Evolutionary conservation across 2,888 invertebrate species (phyloP).

Genomic region (Thymelicus sylvestris): DNA sequence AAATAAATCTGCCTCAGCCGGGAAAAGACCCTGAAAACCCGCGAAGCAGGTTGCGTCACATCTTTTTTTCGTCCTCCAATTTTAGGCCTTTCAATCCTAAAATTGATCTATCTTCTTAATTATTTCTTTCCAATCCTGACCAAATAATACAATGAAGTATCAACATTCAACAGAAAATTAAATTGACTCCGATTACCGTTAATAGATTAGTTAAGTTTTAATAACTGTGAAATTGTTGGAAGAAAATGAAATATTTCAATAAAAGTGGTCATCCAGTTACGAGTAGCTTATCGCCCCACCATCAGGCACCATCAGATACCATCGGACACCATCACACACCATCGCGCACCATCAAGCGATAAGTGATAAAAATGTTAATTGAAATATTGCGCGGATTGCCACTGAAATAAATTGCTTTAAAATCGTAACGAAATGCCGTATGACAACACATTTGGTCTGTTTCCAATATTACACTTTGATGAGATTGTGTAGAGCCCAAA

Average conservation of each 20-base stretch:
- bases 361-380: constrained; percentile 25
- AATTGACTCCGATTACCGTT: neutral
- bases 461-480: constrained; percentile 25
- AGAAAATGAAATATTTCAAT: constrained; percentile 4
- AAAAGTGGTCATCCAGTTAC: neutral
- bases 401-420: constrained; percentile 44
- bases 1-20: too few relatives aligned
- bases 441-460: constrained; percentile 47
- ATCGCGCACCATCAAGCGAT: neutral
- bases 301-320: neutral
- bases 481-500: too few relatives aligned
- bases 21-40: too few relatives aligned
- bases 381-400: constrained; percentile 32
- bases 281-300: constrained; percentile 1
- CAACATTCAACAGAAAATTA: neutral
- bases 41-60: too few relatives aligned
- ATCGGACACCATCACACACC: too few relatives aligned
- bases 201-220: neutral
- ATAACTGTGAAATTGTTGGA: neutral
- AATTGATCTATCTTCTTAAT: too few relatives aligned
- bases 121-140: too few relatives aligned
- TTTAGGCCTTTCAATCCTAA: too few relatives aligned
- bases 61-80: too few relatives aligned
- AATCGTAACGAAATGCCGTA: constrained; percentile 41
- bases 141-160: too few relatives aligned